Evolutionary conservation across 2,797 vertebrate species (phyloP), one percentile per base, ranked within the genome.

Genomic region (Falco naumanni): DNA sequence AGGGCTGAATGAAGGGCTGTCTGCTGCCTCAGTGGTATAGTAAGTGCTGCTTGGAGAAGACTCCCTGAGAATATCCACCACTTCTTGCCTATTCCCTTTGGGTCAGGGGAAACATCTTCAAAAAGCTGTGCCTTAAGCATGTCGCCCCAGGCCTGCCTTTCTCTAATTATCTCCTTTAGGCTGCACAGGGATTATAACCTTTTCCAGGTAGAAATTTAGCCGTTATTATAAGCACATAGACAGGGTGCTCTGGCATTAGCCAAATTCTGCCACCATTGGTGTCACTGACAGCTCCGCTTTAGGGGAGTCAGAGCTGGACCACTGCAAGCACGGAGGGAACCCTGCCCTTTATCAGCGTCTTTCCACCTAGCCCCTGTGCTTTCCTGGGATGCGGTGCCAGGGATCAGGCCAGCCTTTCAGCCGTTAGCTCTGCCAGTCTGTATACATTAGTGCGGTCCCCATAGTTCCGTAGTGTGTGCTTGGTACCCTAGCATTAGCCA

Each of bases 401-500:
- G 72, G 39, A 29, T 53, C 31, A 17, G 31, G 25, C n/a, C 59
- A 13, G 22, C 47, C 53, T 26, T 34, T 41, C 65, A 28, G 48
- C 66, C 25, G 0, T 11, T 3, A 31, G 24, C 90, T 60, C 65
- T 54, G 39, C 39, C 13, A 7, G n/a, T 26, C 68, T 17, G 29
- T 25, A 8, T 21, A 19, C 18, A 3, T 22, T 18, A 10, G 48
- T 8, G 45, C 1, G 1, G 57, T 80, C 28, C 15, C 61, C 1
- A 0, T 10, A 31, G 28, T 47, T 70, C 21, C 2, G 0, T 16
- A 21, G 53, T 2, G 17, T 29, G 22, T 11, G 0, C 33, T 10
- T 37, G 76, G 34, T 56, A 18, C 39, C 59, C 31, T 16, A 26
- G 34, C 39, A 7, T 14, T 29, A 26, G 31, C n/a, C 10, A 0